phyloP scores from a whole-genome alignment of 2,888 invertebrate species.

The Cordilura impudica region DNA sequence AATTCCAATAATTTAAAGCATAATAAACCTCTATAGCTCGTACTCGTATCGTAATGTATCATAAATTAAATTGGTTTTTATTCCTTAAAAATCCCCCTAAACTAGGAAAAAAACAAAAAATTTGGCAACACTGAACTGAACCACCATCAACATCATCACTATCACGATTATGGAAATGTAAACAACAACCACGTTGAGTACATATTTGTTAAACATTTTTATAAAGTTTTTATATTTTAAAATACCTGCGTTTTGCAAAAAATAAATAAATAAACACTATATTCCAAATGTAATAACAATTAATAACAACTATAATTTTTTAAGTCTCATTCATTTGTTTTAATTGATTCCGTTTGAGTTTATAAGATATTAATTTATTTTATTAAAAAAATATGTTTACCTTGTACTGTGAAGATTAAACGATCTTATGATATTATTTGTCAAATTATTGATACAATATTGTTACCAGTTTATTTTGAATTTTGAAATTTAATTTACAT shows the following conservation, averaged over 20 bases:
- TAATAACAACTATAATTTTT: background rate
- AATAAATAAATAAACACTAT: background rate
- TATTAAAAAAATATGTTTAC: background rate
- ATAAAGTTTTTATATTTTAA: background rate
- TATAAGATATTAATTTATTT: background rate
- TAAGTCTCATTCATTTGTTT: background rate
- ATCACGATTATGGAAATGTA: conserved; percentile 31
- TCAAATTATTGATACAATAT: too few relatives aligned
- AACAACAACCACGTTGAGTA: conserved; percentile 35
- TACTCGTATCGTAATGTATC: too few relatives aligned
- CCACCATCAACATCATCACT: conserved; percentile 12
- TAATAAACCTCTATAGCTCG: too few relatives aligned
- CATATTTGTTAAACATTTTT: background rate
- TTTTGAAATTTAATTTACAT: too few relatives aligned
- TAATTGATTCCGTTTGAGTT: background rate
- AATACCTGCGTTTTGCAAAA: background rate
- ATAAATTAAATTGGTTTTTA: too few relatives aligned
- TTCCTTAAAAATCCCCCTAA: too few relatives aligned
- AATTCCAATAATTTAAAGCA: too few relatives aligned
- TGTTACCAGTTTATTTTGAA: too few relatives aligned
- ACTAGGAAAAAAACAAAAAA: too few relatives aligned
- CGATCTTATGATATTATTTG: too few relatives aligned
- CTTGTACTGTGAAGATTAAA: background rate
- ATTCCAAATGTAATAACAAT: background rate
- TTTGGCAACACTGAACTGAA: too few relatives aligned